These are phyloP conservation scores for Drosophila hawaiiensis DNA, from an alignment of 2,888 invertebrate species.

Conservation along the genomic window DNA sequence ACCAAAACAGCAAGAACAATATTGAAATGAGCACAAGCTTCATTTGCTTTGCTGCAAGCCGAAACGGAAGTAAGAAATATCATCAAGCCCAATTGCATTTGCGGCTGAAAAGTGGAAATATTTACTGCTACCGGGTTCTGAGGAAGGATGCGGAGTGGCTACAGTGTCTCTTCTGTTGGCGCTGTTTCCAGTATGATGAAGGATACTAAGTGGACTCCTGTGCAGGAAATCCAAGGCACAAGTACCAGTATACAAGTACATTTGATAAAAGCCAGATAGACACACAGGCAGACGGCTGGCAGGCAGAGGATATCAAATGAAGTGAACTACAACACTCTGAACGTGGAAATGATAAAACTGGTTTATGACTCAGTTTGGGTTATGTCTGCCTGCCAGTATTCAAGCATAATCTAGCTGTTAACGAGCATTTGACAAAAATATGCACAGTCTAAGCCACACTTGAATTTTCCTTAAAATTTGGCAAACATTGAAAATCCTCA, in stretches of 20 bases:
- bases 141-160: neutral
- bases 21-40: slow-evolving; percentile 51
- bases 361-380: slow-evolving; percentile 61
- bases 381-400: slow-evolving; percentile 27
- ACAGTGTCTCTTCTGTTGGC: slow-evolving; percentile 14
- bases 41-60: slow-evolving; percentile 71
- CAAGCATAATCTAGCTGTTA: slow-evolving; percentile 64
- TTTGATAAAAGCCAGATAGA: slow-evolving; percentile 51
- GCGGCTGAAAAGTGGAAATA: slow-evolving; percentile 81
- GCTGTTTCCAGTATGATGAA: slow-evolving; percentile 49
- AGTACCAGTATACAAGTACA: slow-evolving; percentile 48
- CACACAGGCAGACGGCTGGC: slow-evolving; percentile 8
- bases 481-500: slow-evolving; percentile 5
- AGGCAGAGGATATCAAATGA: slow-evolving; percentile 38
- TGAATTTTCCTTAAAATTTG: slow-evolving; percentile 21
- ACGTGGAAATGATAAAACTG: slow-evolving; percentile 66
- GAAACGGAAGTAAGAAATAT: slow-evolving; percentile 80
- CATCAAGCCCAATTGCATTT: slow-evolving; percentile 82
- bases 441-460: slow-evolving; percentile 11
- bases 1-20: slow-evolving; percentile 12
- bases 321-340: slow-evolving; percentile 38
- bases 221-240: slow-evolving; percentile 29
- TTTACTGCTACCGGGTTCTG: slow-evolving; percentile 57
- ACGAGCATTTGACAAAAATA: slow-evolving; percentile 43
- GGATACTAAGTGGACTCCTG: slow-evolving; percentile 51